These are phyloP conservation scores for Epizoanthus fatuus DNA, from an alignment of 92 coral and sea anemone genomes.

Conservation along the genomic window DNA sequence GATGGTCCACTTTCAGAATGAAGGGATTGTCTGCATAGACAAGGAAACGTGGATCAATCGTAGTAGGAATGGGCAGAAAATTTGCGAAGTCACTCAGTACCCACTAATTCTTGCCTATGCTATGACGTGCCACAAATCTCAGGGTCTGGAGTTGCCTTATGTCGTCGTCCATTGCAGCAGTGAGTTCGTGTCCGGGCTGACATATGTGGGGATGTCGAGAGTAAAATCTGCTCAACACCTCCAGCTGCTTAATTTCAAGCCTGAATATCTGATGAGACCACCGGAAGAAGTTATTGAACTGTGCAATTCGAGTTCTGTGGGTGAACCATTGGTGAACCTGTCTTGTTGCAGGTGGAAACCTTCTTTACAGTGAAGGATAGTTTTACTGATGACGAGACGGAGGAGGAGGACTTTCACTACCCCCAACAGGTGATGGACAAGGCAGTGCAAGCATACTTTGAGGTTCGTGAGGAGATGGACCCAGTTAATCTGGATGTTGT, in stretches of 20 bases:
- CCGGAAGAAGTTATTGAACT: slow-evolving; percentile 25
- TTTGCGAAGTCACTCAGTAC: slow-evolving; percentile 27
- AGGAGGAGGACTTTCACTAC: slow-evolving; percentile 13
- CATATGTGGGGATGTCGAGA: slow-evolving; percentile 40
- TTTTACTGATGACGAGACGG: not conserved
- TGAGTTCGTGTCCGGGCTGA: slow-evolving; percentile 49
- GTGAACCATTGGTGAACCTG: slow-evolving; percentile 8
- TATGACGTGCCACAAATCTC: slow-evolving; percentile 46
- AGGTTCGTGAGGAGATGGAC: not conserved
- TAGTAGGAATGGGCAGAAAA: slow-evolving; percentile 8
- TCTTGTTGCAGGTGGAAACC: slow-evolving; percentile 25
- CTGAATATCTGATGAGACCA: slow-evolving; percentile 22
- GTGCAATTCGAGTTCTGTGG: slow-evolving; percentile 20
- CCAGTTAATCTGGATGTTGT: slow-evolving; percentile 32
- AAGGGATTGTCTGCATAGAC: not conserved
- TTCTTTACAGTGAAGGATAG: slow-evolving; percentile 22
- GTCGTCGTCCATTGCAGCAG: slow-evolving; percentile 39
- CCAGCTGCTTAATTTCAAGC: slow-evolving; percentile 39
- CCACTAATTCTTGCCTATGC: slow-evolving; percentile 38
- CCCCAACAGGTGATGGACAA: slow-evolving; percentile 9
- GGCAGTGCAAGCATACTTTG: slow-evolving; percentile 5
- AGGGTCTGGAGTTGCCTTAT: slow-evolving; percentile 25
- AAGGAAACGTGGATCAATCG: slow-evolving; percentile 39
- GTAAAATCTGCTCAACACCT: slow-evolving; percentile 23
- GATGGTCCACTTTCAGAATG: slow-evolving; percentile 9